Evolutionary conservation across 2,797 vertebrate species (phyloP).

Genomic region (Coluber constrictor): DNA sequence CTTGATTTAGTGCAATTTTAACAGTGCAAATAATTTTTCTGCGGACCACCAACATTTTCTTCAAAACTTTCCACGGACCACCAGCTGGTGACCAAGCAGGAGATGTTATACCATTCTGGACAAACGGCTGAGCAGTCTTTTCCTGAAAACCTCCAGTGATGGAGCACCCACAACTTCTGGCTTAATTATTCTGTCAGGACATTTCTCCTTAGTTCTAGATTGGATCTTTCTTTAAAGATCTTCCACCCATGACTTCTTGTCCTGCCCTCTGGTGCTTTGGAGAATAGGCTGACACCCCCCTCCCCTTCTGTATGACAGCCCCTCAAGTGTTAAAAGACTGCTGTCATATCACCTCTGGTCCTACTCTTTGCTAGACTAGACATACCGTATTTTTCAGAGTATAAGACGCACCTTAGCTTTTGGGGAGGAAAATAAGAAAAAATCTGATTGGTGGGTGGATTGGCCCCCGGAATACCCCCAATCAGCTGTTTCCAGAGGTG

Average conservation of each 20-base stretch:
- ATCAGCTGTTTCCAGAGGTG: too few relatives aligned
- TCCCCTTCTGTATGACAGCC: not conserved
- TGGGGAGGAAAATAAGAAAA: too few relatives aligned
- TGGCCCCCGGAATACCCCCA: too few relatives aligned
- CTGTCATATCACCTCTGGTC: not conserved
- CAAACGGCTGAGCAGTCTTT: not conserved
- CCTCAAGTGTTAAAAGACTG: not conserved
- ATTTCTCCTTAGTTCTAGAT: not conserved
- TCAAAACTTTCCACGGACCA: too few relatives aligned
- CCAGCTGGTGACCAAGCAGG: not conserved
- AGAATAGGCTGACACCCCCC: not conserved
- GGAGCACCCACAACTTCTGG: not conserved
- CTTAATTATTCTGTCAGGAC: not conserved
- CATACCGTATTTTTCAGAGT: too few relatives aligned
- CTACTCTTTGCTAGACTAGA: not conserved
- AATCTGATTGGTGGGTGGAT: too few relatives aligned
- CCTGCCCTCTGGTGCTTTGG: not conserved
- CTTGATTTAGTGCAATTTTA: too few relatives aligned
- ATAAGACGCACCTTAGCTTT: too few relatives aligned
- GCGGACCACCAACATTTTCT: too few relatives aligned
- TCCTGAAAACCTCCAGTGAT: not conserved
- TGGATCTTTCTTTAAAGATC: not conserved
- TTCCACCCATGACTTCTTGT: not conserved
- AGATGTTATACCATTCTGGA: not conserved
- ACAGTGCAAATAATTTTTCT: too few relatives aligned